A percentile compares a stretch with the other conserved stretches of the same genome.
Conservation (phyloP, 2,797 vertebrate genomes). For the Smutsia gigantea region DNA sequence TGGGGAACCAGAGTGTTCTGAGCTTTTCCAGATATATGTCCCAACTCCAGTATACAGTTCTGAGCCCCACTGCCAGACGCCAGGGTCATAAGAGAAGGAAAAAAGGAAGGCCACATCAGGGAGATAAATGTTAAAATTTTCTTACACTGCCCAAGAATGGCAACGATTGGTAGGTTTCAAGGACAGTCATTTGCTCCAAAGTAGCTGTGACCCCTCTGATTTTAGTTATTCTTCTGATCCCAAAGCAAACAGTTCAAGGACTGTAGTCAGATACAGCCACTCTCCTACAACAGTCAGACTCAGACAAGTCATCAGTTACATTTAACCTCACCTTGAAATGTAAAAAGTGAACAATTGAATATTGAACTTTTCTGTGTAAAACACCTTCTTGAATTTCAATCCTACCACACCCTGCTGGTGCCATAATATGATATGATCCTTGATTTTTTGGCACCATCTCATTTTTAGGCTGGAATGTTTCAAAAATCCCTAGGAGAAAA, state of each 20-base stretch:
- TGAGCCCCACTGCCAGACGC: background rate
- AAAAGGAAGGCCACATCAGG: background rate
- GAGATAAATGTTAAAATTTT: background rate
- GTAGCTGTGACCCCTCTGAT: background rate
- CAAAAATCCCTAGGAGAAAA: background rate
- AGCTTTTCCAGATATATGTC: conserved; percentile 10
- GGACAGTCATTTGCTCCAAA: background rate
- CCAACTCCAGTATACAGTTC: background rate
- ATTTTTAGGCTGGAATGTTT: conserved; percentile 34
- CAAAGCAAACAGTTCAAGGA: background rate
- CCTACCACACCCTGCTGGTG: conserved; percentile 18
- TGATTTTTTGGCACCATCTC: conserved; percentile 12
- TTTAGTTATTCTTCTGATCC: background rate
- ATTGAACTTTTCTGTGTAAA: background rate
- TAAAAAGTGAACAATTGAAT: conserved; percentile 52
- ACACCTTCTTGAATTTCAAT: conserved; percentile 62
- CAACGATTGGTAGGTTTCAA: background rate
- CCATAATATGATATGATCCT: background rate
- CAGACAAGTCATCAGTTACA: background rate
- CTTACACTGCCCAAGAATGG: background rate
- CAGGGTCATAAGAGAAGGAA: background rate
- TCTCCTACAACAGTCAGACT: background rate
- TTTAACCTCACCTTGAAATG: conserved; percentile 39
- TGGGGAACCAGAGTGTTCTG: background rate
- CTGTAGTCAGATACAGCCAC: background rate